Conservation (phyloP, 2,888 invertebrate genomes). For the Amblyjoppa proteus region DNA sequence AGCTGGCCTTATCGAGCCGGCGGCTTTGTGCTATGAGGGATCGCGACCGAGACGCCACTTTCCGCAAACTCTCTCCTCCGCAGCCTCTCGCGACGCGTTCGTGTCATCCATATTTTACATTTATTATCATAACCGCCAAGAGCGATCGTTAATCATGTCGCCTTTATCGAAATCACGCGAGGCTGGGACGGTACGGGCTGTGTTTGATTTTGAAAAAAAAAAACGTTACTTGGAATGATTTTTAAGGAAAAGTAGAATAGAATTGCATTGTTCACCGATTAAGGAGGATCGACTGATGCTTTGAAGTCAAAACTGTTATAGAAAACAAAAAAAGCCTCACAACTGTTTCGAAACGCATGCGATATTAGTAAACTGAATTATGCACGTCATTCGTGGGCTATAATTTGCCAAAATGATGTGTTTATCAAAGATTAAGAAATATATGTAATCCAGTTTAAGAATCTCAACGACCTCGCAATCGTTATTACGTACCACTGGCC, state of each 20-base stretch:
- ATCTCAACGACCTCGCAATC: no score
- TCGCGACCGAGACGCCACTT: constrained; percentile 79
- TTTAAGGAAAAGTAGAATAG: background rate
- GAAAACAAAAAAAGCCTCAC: no score
- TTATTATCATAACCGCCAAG: constrained; percentile 83
- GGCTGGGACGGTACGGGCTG: background rate
- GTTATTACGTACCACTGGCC: no score
- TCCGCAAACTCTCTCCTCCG: constrained; percentile 56
- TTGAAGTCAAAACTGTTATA: no score
- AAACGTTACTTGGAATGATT: background rate
- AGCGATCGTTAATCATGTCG: constrained; percentile 79
- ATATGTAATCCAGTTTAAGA: no score
- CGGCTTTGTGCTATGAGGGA: constrained; percentile 84
- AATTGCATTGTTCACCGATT: background rate
- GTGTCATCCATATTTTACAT: constrained; percentile 79
- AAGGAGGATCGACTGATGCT: no score
- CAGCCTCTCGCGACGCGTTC: constrained; percentile 75
- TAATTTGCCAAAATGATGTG: no score
- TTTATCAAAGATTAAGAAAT: no score
- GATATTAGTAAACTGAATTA: no score
- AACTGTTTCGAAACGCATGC: no score
- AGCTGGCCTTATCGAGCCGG: constrained; percentile 81
- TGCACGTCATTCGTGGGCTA: no score
- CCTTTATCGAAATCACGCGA: constrained; percentile 68
- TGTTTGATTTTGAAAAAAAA: background rate